Percentiles rank a stretch among this genome's conserved stretches.
phyloP scores from a whole-genome alignment of 2,797 vertebrate species.

The Poecile montanus region DNA sequence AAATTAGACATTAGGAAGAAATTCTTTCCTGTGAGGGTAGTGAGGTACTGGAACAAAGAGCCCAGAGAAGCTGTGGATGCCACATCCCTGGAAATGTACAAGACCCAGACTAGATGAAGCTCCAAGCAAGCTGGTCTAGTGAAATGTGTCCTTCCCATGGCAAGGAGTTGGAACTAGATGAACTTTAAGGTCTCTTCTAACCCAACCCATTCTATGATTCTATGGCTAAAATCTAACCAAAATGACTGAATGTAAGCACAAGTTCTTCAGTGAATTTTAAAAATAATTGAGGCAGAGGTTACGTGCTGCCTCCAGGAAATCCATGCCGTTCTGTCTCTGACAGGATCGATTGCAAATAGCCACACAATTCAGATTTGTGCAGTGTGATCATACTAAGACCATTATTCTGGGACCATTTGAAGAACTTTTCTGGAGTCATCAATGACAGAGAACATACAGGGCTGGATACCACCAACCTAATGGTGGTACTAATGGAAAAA shows the following conservation, averaged over 20 bases:
- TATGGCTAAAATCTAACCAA: neutral
- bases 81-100: neutral
- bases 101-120: neutral
- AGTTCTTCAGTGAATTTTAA: neutral
- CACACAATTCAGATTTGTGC: neutral
- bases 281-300: neutral
- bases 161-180: neutral
- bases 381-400: neutral
- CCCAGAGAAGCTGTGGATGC: neutral
- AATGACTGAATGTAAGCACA: neutral
- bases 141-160: neutral
- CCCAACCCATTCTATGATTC: neutral
- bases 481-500: neutral
- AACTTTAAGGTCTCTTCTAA: neutral
- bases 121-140: neutral
- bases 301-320: neutral
- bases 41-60: neutral
- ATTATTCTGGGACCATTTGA: neutral
- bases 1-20: neutral
- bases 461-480: neutral
- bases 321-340: neutral
- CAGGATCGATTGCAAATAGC: neutral
- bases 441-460: neutral
- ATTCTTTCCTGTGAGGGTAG: neutral
- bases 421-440: neutral